Evolutionary conservation across 1,140 invertebrate genomes (phyloP), one percentile per base, ranked within the genome.

Genomic region (Bacillus rossius): DNA sequence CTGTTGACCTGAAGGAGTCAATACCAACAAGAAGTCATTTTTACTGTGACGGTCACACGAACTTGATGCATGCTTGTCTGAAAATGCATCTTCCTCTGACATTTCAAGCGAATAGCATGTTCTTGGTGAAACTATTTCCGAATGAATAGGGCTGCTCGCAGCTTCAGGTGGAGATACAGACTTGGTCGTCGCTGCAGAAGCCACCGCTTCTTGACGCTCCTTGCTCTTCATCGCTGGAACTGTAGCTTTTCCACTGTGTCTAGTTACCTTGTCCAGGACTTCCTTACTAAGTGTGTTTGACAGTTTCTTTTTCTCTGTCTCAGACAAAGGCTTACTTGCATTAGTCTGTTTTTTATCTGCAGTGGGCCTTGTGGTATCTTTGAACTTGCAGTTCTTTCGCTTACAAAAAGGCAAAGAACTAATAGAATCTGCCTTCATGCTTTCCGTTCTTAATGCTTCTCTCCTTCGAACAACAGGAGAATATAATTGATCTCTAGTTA

Each of bases 261-360:
- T 68, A 51, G 14, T 59, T 3, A 85, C 77, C 69, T 80, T 80
- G 59, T 88, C 81, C 51, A 88, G 70, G 8, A 89, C 76, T 75
- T 90, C 88, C 66, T 83, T 82, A 54, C 87, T 85, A 2, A 91
- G 72, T 5, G 80, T 83, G 71, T 84, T 78, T 0, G 87, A 90
- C 41, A 90, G 73, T 59, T 79, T 78, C 69, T 83, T 84, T 63
- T 90, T 90, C 60, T 89, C 87, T 19, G 76, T 75, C 74, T 91
- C 88, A 49, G 77, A 78, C 41, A 84, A 71, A 38, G 71, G 66
- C 71, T 77, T 76, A 23, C 52, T 17, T n/a, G 41, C 26, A 17
- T 10, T 34, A 4, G 29, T 7, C 29, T 51, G 25, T 16, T 49
- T 62, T 19, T 59, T 48, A 4, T 60, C 55, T 38, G 54, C 41